A percentile compares a stretch with the other conserved stretches of the same genome.
Evolutionary conservation across 2,888 invertebrate species (phyloP).

Genomic region (Mythimna pallens): DNA sequence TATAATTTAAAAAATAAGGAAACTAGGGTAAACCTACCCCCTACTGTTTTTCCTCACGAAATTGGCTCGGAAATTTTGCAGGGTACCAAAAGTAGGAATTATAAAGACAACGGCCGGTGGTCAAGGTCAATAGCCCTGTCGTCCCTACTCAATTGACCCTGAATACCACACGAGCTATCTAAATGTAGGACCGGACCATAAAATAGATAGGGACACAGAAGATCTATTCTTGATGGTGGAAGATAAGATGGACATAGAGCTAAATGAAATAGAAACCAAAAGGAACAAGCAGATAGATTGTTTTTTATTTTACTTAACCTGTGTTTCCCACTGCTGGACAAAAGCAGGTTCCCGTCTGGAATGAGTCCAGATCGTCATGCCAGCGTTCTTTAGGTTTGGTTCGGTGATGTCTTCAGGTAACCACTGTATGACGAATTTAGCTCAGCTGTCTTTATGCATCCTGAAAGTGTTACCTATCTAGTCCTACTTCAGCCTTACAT

Average conservation of each 20-base stretch:
- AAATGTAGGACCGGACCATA: slow-evolving; percentile 36
- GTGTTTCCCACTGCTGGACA: too few relatives aligned
- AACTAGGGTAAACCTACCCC: background rate
- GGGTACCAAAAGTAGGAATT: slow-evolving; percentile 41
- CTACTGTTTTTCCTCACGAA: slow-evolving; percentile 18
- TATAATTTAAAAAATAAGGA: background rate
- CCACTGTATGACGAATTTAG: too few relatives aligned
- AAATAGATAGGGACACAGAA: slow-evolving; percentile 35
- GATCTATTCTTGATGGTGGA: slow-evolving; percentile 26
- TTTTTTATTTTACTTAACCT: too few relatives aligned
- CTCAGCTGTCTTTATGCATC: too few relatives aligned
- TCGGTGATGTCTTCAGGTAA: too few relatives aligned
- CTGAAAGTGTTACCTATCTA: too few relatives aligned
- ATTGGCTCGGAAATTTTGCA: slow-evolving; percentile 15
- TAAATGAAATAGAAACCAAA: background rate
- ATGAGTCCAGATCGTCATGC: too few relatives aligned
- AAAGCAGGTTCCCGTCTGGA: too few relatives aligned
- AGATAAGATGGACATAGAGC: background rate
- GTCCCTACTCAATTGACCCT: slow-evolving; percentile 58
- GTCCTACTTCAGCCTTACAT: too few relatives aligned
- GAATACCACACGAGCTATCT: slow-evolving; percentile 51
- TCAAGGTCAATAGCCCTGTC: slow-evolving; percentile 56
- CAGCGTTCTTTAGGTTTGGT: too few relatives aligned
- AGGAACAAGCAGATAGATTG: background rate
- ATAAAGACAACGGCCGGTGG: slow-evolving; percentile 40